Percentiles rank a stretch among this genome's conserved stretches.
Conservation (phyloP, 2,797 vertebrate genomes). For the Falco berigora region DNA sequence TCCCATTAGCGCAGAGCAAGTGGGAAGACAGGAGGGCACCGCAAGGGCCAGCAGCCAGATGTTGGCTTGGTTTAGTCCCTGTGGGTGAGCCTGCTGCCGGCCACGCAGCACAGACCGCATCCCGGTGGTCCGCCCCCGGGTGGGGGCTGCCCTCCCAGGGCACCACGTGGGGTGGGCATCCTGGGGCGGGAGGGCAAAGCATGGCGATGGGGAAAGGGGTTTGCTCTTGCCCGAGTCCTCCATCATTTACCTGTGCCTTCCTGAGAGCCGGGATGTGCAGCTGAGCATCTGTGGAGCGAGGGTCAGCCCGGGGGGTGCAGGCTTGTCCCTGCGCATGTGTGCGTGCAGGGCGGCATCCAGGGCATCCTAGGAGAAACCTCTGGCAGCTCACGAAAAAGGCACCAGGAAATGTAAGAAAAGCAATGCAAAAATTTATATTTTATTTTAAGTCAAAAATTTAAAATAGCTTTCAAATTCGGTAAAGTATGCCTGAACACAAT, state of each 20-base stretch:
- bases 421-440: conserved; percentile 87
- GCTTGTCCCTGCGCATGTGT: too few relatives aligned
- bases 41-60: not conserved
- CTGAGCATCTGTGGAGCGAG: not conserved
- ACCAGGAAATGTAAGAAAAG: conserved; percentile 67
- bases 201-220: not conserved
- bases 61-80: not conserved
- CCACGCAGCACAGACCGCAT: not conserved
- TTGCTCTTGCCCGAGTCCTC: not conserved
- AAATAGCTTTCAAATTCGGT: conserved; percentile 99
- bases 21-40: not conserved
- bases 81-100: not conserved
- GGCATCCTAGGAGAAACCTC: not conserved
- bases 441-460: conserved; percentile 98
- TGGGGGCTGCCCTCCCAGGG: accelerated
- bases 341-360: accelerated
- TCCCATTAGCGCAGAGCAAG: not conserved
- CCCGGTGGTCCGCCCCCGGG: not conserved
- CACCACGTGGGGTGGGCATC: not conserved
- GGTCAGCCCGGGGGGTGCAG: too few relatives aligned
- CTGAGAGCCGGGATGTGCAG: accelerated
- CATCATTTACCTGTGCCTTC: accelerated
- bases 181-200: too few relatives aligned
- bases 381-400: not conserved
- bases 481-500: conserved; percentile 93